phyloP scores from a whole-genome alignment of 92 coral and sea anemone genomes.

The Epizoanthus rinbou region DNA sequence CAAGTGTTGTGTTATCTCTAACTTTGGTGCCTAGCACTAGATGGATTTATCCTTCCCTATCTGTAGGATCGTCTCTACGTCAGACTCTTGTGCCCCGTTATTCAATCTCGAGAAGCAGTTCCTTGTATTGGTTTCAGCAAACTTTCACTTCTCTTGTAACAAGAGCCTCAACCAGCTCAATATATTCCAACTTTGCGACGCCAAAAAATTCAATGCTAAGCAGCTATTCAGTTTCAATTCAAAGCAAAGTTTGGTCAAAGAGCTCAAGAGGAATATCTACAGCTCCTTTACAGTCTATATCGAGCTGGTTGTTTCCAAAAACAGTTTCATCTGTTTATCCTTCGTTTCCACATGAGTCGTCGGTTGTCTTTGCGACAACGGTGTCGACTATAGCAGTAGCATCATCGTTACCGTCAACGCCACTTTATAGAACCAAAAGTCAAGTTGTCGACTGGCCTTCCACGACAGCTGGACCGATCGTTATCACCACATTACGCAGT shows the following conservation, averaged over 20 bases:
- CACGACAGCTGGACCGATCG: not conserved
- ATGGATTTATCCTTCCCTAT: not conserved
- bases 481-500: not conserved
- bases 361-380: slow-evolving; percentile 1
- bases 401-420: not conserved
- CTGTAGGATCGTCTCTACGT: not conserved
- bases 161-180: not conserved
- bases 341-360: not conserved
- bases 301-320: not conserved
- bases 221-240: not conserved
- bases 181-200: not conserved
- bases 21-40: not conserved
- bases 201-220: not conserved
- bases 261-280: not conserved
- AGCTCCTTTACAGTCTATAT: not conserved
- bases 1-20: not conserved
- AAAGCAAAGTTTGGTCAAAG: not conserved
- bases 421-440: not conserved
- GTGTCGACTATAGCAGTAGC: not conserved
- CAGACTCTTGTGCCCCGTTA: not conserved
- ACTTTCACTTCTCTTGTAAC: not conserved
- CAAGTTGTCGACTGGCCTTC: not conserved
- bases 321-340: not conserved
- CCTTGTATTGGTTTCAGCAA: not conserved
- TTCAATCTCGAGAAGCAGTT: not conserved